phyloP scores from a whole-genome alignment of 1,140 invertebrate genomes.

The Cotesia vestalis region DNA sequence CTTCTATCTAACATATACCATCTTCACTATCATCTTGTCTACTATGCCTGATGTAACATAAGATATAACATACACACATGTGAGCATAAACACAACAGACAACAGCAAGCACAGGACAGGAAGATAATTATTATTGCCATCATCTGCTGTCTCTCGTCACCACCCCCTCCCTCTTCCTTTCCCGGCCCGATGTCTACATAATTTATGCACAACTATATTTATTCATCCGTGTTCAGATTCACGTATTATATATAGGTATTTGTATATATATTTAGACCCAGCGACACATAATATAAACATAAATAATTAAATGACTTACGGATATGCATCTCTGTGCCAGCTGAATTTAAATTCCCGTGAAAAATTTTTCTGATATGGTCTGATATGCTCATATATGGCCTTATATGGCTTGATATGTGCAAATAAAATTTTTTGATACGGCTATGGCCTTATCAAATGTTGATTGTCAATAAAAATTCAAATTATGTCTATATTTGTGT shows the following conservation, averaged over 20 bases:
- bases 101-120: too few relatives aligned
- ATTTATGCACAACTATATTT: constrained; percentile 13
- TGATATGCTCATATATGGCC: too few relatives aligned
- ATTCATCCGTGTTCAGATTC: not conserved
- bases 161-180: not conserved
- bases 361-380: too few relatives aligned
- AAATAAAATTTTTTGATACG: too few relatives aligned
- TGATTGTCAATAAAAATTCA: too few relatives aligned
- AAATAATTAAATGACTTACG: constrained; percentile 2
- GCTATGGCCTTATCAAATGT: too few relatives aligned
- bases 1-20: not conserved
- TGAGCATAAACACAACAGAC: not conserved
- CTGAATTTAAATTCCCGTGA: not conserved
- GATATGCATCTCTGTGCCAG: not conserved
- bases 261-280: not conserved
- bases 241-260: not conserved
- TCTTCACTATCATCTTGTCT: constrained; percentile 11
- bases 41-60: not conserved
- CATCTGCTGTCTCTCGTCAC: constrained; percentile 2
- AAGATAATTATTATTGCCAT: constrained; percentile 24
- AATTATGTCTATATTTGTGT: too few relatives aligned
- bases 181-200: not conserved
- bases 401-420: too few relatives aligned
- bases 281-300: not conserved
- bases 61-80: not conserved